Evolutionary conservation across 2,888 invertebrate species (phyloP), one percentile per base, ranked within the genome.

Genomic region (Megalurothrips usitatus): DNA sequence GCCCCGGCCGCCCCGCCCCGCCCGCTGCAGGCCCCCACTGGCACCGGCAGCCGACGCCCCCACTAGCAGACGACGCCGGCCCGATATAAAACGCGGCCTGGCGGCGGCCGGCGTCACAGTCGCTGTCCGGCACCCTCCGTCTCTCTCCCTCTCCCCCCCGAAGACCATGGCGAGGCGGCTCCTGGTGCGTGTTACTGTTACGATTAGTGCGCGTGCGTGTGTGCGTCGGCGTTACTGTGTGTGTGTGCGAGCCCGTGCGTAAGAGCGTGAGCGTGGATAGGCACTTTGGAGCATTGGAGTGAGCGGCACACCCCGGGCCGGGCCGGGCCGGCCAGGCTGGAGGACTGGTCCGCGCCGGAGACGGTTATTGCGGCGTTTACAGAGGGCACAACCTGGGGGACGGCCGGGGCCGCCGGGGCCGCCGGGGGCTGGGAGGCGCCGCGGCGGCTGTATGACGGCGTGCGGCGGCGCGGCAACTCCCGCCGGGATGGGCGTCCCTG

Each of bases 171-270:
- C 23, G 68, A 10, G 23, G 23, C 23, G 23, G 23, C 68, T 23
- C 68, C 68, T 75, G 68, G 68, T 75, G 68, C 68, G 68, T 75
- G 23, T 17, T 75, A 12, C 68, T 23, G 23, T 26, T 75, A 75
- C 68, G 68, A 75, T 26, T 19, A 14, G 23, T 68, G 68, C 68
- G 23, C 23, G 68, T 68, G 68, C 0, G 26, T 3, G 23, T 26
- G 68, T 26, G 68, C 26, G 68, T 26, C 19, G 6, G 14, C 6
- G 58, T 9, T 6, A 19, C 14, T 58, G 68, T 23, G 68, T 6
- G 68, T 26, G 23, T 75, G 68, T 75, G 68, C 26, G 68, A 9
- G 68, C 10, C 26, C 26, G 9, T 1, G 23, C 26, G 68, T 26
- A 12, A 9, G 68, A 0, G 68, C 23, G 68, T 23, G 68, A 0